phyloP scores from a whole-genome alignment of 2,113 vertebrate species.

The Cranoglanis bouderius region DNA sequence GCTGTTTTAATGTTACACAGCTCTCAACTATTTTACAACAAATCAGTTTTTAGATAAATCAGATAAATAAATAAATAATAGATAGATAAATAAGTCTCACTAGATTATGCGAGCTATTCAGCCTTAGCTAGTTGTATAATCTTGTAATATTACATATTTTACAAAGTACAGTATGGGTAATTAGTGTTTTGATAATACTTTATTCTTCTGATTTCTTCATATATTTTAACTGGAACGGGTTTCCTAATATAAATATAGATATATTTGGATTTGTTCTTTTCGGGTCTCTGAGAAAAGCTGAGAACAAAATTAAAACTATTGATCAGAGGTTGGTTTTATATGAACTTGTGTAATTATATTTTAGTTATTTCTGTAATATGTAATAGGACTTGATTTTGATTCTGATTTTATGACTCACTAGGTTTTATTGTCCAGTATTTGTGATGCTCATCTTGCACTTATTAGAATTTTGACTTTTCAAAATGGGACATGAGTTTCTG shows the following conservation, averaged over 20 bases:
- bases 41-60: background rate
- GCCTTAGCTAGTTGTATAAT: background rate
- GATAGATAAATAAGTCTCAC: background rate
- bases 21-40: background rate
- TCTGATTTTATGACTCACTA: background rate
- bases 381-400: background rate
- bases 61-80: background rate
- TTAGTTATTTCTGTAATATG: background rate
- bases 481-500: background rate
- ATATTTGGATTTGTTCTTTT: background rate
- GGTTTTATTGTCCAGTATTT: background rate
- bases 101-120: background rate
- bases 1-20: background rate
- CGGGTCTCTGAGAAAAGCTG: background rate
- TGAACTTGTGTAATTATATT: background rate
- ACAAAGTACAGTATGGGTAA: too few relatives aligned
- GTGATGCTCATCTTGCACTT: background rate
- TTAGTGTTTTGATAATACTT: background rate
- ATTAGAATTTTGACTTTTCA: background rate
- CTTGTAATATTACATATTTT: background rate
- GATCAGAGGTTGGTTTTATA: background rate
- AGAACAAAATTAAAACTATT: background rate
- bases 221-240: background rate
- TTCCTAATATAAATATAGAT: background rate
- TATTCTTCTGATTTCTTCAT: background rate